A percentile compares a stretch with the other conserved stretches of the same genome.
Evolutionary conservation across 2,797 vertebrate species (phyloP).

Genomic region (Chelmon rostratus): DNA sequence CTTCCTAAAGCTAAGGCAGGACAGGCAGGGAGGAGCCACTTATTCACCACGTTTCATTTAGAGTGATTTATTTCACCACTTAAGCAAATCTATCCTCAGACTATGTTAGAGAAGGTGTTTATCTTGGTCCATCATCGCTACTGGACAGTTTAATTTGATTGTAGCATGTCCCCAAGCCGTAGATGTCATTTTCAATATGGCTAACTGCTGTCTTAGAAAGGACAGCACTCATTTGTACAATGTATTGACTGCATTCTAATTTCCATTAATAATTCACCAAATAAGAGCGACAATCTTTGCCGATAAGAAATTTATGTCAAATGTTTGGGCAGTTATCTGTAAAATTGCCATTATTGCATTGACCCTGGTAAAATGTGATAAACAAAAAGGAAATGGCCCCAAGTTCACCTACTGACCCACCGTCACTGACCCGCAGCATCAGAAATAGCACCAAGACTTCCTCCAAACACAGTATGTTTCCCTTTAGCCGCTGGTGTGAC

Average conservation of each 20-base stretch:
- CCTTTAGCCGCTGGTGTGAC: background rate
- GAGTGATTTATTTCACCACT: constrained; percentile 49
- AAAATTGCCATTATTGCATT: constrained; percentile 26
- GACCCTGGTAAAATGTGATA: constrained; percentile 32
- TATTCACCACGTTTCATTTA: constrained; percentile 14
- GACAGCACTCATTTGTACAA: constrained; percentile 22
- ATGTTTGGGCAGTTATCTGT: constrained; percentile 23
- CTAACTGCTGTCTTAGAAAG: constrained; percentile 10
- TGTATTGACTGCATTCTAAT: constrained; percentile 32
- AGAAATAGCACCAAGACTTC: constrained; percentile 18
- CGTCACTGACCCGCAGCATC: constrained; percentile 19
- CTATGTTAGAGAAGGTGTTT: constrained; percentile 31
- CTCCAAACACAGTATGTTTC: constrained; percentile 1
- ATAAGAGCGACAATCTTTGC: constrained; percentile 8
- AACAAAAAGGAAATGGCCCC: constrained; percentile 21
- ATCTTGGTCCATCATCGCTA: constrained; percentile 28
- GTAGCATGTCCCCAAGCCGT: constrained; percentile 29
- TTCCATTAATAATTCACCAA: constrained; percentile 46
- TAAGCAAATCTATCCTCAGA: background rate
- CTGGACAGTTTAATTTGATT: constrained; percentile 47
- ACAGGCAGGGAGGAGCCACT: background rate
- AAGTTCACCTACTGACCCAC: constrained; percentile 37
- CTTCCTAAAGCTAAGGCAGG: constrained; percentile 20
- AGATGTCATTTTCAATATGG: constrained; percentile 44
- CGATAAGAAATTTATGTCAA: constrained; percentile 27